phyloP scores from a whole-genome alignment of 2,797 vertebrate genomes.

The Myotis pilosus region DNA sequence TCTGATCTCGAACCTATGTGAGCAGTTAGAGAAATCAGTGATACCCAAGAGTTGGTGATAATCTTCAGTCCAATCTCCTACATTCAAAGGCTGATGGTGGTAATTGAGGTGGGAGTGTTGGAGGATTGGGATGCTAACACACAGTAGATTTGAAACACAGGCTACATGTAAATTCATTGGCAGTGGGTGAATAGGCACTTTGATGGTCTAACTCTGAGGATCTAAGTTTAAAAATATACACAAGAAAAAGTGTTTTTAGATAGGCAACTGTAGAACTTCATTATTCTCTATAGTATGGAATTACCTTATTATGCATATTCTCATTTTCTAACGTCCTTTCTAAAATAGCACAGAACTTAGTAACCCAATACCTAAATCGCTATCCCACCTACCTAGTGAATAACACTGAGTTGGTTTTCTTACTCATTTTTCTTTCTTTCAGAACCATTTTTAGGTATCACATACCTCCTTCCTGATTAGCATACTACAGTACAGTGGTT shows the following conservation, averaged over 20 bases:
- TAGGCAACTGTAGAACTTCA: background rate
- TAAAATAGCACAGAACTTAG: background rate
- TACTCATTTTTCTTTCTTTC: background rate
- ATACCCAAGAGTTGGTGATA: background rate
- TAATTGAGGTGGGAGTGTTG: background rate
- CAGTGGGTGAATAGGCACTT: background rate
- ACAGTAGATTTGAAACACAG: background rate
- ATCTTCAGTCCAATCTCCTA: background rate
- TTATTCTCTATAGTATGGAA: background rate
- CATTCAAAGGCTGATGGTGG: background rate
- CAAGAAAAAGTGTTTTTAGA: background rate
- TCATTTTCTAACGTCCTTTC: background rate
- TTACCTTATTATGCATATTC: background rate
- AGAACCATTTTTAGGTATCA: conserved; percentile 12
- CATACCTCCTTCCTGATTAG: background rate
- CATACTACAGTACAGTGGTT: background rate
- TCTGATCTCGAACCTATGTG: background rate
- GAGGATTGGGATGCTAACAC: background rate
- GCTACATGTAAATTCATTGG: background rate
- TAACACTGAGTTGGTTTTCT: background rate
- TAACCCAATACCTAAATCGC: background rate
- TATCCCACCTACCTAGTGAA: background rate
- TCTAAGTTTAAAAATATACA: background rate
- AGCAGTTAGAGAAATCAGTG: background rate
- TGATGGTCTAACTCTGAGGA: background rate